These are phyloP conservation scores for Anodontia alba DNA, from an alignment of 2,888 invertebrate genomes.

Conservation along the genomic window DNA sequence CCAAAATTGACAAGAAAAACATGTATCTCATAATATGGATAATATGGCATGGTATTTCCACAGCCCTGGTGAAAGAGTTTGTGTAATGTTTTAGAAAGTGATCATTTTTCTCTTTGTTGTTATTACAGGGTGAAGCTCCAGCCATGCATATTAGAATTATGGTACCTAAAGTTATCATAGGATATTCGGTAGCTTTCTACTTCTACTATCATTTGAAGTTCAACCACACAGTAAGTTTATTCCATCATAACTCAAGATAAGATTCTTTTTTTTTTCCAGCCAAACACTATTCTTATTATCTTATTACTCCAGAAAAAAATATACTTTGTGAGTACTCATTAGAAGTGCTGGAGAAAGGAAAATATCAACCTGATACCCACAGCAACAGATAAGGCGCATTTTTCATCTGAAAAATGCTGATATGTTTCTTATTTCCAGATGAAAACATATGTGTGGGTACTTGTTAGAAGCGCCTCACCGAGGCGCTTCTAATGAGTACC, in stretches of 20 bases:
- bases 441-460: too few relatives aligned
- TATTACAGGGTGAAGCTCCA: neutral
- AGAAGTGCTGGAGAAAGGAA: neutral
- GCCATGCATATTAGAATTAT: neutral
- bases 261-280: neutral
- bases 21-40: too few relatives aligned
- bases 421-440: too few relatives aligned
- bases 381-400: too few relatives aligned
- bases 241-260: neutral
- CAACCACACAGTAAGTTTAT: slow-evolving; percentile 26
- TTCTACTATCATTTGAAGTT: slow-evolving; percentile 20
- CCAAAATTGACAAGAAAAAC: too few relatives aligned
- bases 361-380: neutral
- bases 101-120: slow-evolving; percentile 31
- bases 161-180: neutral
- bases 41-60: too few relatives aligned
- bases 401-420: too few relatives aligned
- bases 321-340: too few relatives aligned
- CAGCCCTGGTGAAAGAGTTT: slow-evolving; percentile 74
- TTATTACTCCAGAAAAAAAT: neutral
- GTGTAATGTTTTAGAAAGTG: slow-evolving; percentile 48
- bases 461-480: too few relatives aligned
- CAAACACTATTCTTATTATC: neutral
- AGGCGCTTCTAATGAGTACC: too few relatives aligned
- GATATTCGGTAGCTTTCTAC: neutral